Evolutionary conservation across 2,888 invertebrate genomes (phyloP), one percentile per base, ranked within the genome.

Genomic region (Drosophila lacicola): DNA sequence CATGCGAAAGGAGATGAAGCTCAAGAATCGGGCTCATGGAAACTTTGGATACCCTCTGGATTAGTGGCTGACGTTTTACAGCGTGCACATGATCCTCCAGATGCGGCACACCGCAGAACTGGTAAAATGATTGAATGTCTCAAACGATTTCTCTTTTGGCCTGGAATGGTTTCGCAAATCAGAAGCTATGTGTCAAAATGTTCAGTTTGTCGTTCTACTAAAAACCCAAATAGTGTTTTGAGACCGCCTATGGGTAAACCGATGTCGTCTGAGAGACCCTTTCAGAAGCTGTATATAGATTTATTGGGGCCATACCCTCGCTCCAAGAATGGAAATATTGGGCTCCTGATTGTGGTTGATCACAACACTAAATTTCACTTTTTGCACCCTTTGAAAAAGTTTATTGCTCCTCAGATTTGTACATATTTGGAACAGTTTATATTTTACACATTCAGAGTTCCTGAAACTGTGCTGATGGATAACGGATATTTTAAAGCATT

Each of bases 201-300:
- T 44, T 13, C 13, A 13, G 8, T 19, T 14, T 36, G 34, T 49
- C 19, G 17, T 44, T 19, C 21, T 19, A 44, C 44, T 17, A 19
- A 49, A 36, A 49, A 11, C 36, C 49, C 19, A 19, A 49, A 36
- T 19, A 19, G 19, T 4, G 17, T 49, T 6, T 36, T 49, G 13
- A 29, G 36, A 17, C 49, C 49, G 19, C 36, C 36, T 8, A 19
- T 36, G 36, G 49, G 36, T 8, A 45, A 25, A n/a, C 45, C 36
- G 1, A 17, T 36, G 13, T 13, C 11, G 4, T 36, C n/a, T 13
- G 36, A 36, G 13, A 36, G 36, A 36, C 36, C 36, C 13, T 49
- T 47, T 17, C 47, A 47, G 17, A 47, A 47, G 14, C 34, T 47
- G 34, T 47, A 47, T n/a, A 36, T 49, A 14, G 49, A 49, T 10